A percentile compares a stretch with the other conserved stretches of the same genome.
Evolutionary conservation across 1,140 invertebrate species (phyloP).

Genomic region (Procambarus virginalis): DNA sequence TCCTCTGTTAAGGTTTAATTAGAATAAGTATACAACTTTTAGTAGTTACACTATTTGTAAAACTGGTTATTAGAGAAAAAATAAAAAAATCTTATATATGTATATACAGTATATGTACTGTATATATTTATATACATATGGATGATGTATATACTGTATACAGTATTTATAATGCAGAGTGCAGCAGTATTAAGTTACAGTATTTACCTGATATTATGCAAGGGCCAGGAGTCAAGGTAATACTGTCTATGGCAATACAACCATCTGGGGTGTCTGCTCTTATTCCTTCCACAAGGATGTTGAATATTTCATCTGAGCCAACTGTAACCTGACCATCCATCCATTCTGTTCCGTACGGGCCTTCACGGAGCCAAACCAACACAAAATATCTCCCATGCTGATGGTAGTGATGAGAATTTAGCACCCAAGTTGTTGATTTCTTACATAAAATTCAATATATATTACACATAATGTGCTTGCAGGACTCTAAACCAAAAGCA

Average conservation of each 20-base stretch:
- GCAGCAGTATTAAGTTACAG: not conserved
- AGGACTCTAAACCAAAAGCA: too few relatives aligned
- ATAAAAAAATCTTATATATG: too few relatives aligned
- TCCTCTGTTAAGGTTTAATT: constrained; percentile 15
- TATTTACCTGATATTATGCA: constrained; percentile 38
- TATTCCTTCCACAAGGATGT: constrained; percentile 36
- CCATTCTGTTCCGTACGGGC: constrained; percentile 29
- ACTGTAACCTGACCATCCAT: constrained; percentile 12
- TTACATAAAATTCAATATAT: not conserved
- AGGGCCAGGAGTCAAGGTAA: constrained; percentile 7
- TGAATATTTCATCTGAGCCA: constrained; percentile 25
- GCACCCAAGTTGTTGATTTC: too few relatives aligned
- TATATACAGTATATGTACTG: too few relatives aligned
- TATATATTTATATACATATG: too few relatives aligned
- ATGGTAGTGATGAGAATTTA: not conserved
- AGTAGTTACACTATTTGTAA: too few relatives aligned
- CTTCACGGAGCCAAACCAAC: constrained; percentile 19
- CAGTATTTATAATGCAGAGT: not conserved
- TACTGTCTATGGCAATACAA: constrained; percentile 26
- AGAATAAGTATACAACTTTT: not conserved
- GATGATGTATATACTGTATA: too few relatives aligned
- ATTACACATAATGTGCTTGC: not conserved
- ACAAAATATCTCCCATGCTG: constrained; percentile 16
- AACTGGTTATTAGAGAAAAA: too few relatives aligned
- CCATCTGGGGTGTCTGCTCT: constrained; percentile 32